A percentile compares a stretch with the other conserved stretches of the same genome.
Conservation (phyloP, 2,113 vertebrate genomes). For the Xenopus tropicalis region DNA sequence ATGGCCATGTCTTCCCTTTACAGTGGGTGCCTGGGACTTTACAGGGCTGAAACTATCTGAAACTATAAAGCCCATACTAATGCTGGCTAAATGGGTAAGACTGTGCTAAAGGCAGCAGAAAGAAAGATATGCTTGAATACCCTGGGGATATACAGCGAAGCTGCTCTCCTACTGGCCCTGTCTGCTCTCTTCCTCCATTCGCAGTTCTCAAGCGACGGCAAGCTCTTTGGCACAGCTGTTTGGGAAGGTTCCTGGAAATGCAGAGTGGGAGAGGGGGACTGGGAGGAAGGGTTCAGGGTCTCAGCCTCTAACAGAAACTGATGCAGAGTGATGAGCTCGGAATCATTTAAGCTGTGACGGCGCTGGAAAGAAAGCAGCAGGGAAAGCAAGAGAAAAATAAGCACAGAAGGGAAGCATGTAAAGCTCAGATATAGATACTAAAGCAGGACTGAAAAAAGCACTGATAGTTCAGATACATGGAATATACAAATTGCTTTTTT, state of each 20-base stretch:
- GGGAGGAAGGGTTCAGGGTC: slow-evolving; percentile 47
- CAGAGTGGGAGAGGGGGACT: slow-evolving; percentile 47
- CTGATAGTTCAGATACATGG: no score
- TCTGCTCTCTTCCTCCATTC: slow-evolving; percentile 46
- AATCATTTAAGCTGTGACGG: slow-evolving; percentile 51
- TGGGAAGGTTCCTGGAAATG: slow-evolving; percentile 45
- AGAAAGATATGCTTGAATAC: slow-evolving; percentile 10
- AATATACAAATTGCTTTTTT: no score
- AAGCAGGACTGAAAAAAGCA: no score
- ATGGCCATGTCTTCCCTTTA: no score
- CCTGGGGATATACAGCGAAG: slow-evolving; percentile 49
- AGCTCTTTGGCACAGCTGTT: slow-evolving; percentile 43
- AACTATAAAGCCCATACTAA: background rate
- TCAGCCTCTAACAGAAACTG: slow-evolving; percentile 56
- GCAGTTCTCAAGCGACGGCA: slow-evolving; percentile 41
- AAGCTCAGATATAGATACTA: no score
- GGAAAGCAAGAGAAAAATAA: slow-evolving; percentile 32
- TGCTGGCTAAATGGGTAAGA: background rate
- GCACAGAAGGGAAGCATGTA: background rate
- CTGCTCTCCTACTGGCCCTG: slow-evolving; percentile 51
- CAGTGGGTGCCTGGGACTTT: no score
- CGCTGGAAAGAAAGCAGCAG: slow-evolving; percentile 51
- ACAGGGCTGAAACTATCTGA: no score
- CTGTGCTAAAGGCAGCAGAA: slow-evolving; percentile 41
- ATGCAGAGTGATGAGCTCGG: slow-evolving; percentile 51